Base-by-base conservation (phyloP, 1,140 invertebrate genomes). In the Augochlora pura region DNA sequence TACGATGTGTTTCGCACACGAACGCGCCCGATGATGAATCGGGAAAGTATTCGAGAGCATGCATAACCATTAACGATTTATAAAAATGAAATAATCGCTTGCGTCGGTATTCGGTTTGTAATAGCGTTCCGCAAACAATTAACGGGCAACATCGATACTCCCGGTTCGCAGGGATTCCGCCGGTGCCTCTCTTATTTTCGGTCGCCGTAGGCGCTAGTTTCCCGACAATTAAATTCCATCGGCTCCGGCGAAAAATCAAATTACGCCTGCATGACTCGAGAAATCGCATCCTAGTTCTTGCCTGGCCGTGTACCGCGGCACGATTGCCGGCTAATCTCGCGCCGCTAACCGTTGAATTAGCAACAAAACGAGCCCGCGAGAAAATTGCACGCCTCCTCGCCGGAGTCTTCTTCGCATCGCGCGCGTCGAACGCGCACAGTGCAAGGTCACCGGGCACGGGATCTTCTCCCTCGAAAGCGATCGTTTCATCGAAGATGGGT, bases 401-500 rank as follows among this genome's bases (percentile, higher is more conserved):
- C n/a, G n/a, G n/a, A n/a, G 14, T 46, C 9, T 46, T 46, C n/a
- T n/a, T n/a, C n/a, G n/a, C n/a, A n/a, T n/a, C 42, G 42, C 42
- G 2, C 32, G 54, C 38, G 25, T 10, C 65, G 63, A 63, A 68
- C 64, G 65, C 78, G 78, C 72, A 42, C 75, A 67, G 38, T 39
- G 84, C 77, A 85, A 82, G 84, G 84, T 86, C 83, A 82, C 59
- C 62, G 75, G 23, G 73, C 54, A 57, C 64, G 66, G 77, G 67
- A 82, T 76, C 70, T 67, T 71, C n/a, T n/a, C 80, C 70, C 84
- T 71, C 80, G 80, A 86, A 83, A 86, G 38, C 76, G 80, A 86
- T 86, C 85, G 85, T 86, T 86, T 86, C 81, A 74, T 86, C 85
- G 79, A 72, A 75, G 80, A 77, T 78, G 60, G n/a, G 49, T 52